Evolutionary conservation across 64 coral and sea anemone species (phyloP).

Genomic region (Cladopsammia gracilis): DNA sequence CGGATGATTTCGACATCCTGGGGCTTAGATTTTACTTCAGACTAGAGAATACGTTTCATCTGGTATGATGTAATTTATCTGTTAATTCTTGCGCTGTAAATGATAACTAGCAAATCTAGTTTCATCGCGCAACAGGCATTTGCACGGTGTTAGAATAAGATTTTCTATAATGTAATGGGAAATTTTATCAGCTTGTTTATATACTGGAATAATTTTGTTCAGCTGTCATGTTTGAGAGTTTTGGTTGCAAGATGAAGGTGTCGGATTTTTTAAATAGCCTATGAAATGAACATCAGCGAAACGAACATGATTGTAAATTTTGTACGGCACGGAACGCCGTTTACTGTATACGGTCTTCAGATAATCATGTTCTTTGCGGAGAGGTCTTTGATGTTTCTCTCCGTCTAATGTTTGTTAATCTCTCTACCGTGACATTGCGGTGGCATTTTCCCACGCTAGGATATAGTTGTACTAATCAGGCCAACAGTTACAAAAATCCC

Average conservation of each 20-base stretch:
- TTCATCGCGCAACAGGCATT: no score
- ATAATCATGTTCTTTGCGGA: neutral
- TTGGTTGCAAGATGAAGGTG: neutral
- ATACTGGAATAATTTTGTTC: neutral
- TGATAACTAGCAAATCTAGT: no score
- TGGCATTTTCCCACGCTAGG: conserved; percentile 49
- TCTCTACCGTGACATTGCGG: conserved; percentile 39
- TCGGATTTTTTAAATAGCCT: neutral
- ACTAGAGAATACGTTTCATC: no score
- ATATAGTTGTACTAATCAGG: conserved; percentile 20
- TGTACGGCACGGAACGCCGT: neutral
- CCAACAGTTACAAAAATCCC: conserved; percentile 17
- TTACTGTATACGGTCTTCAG: neutral
- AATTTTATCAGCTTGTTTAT: neutral
- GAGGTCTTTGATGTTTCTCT: neutral
- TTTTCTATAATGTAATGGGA: neutral
- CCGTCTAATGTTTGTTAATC: conserved; percentile 5
- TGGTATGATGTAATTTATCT: no score
- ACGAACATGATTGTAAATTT: neutral
- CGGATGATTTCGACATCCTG: conserved; percentile 17
- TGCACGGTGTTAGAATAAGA: no score
- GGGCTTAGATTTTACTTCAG: neutral
- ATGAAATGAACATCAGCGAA: neutral
- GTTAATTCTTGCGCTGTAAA: no score
- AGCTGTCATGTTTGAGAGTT: neutral